Percentiles rank a stretch among this genome's conserved stretches.
phyloP scores from a whole-genome alignment of 2,113 vertebrate genomes.

The Podocnemis expansa region DNA sequence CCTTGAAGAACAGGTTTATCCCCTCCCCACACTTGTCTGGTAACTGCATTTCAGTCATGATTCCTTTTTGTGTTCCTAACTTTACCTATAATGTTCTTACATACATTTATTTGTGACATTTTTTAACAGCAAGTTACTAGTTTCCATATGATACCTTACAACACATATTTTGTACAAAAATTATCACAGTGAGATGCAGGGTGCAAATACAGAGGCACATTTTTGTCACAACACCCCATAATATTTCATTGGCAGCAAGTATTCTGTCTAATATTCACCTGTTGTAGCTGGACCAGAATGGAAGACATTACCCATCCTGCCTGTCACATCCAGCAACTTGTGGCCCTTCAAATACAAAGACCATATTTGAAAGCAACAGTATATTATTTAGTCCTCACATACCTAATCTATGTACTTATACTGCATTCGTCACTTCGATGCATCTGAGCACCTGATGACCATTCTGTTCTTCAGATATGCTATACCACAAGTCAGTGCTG shows the following conservation, averaged over 20 bases:
- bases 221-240: background rate
- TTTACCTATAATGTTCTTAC: background rate
- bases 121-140: background rate
- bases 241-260: background rate
- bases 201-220: background rate
- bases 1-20: background rate
- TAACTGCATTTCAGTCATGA: background rate
- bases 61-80: background rate
- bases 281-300: background rate
- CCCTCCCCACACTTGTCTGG: background rate
- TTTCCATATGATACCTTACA: background rate
- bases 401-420: background rate
- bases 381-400: background rate
- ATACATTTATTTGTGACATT: too few species aligned
- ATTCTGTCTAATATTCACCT: fast-evolving
- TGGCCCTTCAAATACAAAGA: background rate
- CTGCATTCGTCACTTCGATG: background rate
- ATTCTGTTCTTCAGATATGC: background rate
- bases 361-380: background rate
- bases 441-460: background rate
- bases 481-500: background rate
- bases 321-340: background rate
- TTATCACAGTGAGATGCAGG: background rate
- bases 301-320: background rate
- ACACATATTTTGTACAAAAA: too few species aligned